Percentiles rank a stretch among this genome's conserved stretches.
phyloP scores from a whole-genome alignment of 2,888 invertebrate species.

The Conops quadrifasciatus region DNA sequence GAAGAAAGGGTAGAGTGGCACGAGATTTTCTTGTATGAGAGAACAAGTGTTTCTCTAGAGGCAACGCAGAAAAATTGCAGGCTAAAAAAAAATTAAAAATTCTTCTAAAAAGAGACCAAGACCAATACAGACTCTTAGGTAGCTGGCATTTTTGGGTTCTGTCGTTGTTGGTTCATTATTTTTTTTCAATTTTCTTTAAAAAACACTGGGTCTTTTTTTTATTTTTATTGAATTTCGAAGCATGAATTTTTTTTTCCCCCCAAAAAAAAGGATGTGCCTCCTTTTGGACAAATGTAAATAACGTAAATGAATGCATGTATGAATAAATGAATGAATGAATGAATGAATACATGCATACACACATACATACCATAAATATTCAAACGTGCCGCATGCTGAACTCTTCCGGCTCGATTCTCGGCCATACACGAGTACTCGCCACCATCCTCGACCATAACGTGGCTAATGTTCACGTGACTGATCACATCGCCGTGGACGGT shows the following conservation, averaged over 20 bases:
- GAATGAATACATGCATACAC: conserved; percentile 6
- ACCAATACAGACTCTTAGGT: too few relatives aligned
- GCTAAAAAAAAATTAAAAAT: conserved; percentile 5
- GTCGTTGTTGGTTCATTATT: neutral
- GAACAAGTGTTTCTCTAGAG: too few relatives aligned
- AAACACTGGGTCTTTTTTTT: conserved; percentile 9
- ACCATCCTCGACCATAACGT: conserved; percentile 81
- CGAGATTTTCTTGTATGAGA: neutral
- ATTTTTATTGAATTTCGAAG: neutral
- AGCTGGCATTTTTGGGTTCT: too few relatives aligned
- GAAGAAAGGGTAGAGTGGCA: neutral
- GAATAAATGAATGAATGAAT: too few relatives aligned
- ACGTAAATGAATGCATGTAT: too few relatives aligned
- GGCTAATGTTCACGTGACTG: conserved; percentile 83
- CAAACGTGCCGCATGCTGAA: conserved; percentile 77
- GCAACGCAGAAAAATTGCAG: neutral
- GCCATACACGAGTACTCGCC: conserved; percentile 82
- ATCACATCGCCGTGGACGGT: conserved; percentile 82
- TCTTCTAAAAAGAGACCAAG: neutral
- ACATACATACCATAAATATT: conserved; percentile 78
- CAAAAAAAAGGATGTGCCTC: neutral
- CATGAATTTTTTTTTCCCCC: neutral
- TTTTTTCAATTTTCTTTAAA: conserved; percentile 3
- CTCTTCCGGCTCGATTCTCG: conserved; percentile 78
- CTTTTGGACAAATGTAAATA: too few relatives aligned